Evolutionary conservation across 2,888 invertebrate species (phyloP).

Genomic region (Rhingia rostrata): DNA sequence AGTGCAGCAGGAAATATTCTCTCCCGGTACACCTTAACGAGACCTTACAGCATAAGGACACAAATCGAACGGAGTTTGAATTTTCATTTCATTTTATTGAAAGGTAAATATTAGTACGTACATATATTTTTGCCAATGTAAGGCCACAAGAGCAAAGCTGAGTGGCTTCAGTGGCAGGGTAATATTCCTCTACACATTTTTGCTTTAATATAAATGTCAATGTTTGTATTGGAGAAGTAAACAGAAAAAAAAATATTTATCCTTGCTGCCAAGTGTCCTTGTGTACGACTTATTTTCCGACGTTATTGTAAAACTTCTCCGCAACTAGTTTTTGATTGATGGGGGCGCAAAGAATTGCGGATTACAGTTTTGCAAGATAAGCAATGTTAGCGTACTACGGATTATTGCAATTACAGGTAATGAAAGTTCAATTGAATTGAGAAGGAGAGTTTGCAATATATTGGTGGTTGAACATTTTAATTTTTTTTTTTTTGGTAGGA

Average conservation of each 20-base stretch:
- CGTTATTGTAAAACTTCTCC: conserved; percentile 63
- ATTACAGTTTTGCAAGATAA: conserved; percentile 29
- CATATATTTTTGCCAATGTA: conserved; percentile 24
- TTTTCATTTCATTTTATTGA: conserved; percentile 70
- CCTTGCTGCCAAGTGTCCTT: conserved; percentile 54
- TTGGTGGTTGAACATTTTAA: conserved; percentile 11
- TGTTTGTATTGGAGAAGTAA: background rate
- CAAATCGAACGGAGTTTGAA: conserved; percentile 57
- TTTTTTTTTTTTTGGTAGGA: background rate
- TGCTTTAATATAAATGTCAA: conserved; percentile 31
- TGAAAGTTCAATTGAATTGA: conserved; percentile 57
- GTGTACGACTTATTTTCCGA: conserved; percentile 64
- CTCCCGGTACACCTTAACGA: conserved; percentile 26
- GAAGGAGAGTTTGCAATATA: conserved; percentile 23
- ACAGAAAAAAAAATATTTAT: conserved; percentile 30
- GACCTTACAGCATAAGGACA: conserved; percentile 4
- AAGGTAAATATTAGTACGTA: conserved; percentile 65
- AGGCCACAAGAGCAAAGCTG: conserved; percentile 48
- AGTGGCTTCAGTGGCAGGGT: conserved; percentile 31
- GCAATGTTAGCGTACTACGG: conserved; percentile 21
- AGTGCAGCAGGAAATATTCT: conserved; percentile 15
- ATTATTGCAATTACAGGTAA: conserved; percentile 67
- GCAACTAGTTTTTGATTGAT: too few species aligned
- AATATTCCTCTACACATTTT: conserved; percentile 46
- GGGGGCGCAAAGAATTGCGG: conserved; percentile 5